phyloP scores from a whole-genome alignment of 2,888 invertebrate species.

The Amphipoea lucens region DNA sequence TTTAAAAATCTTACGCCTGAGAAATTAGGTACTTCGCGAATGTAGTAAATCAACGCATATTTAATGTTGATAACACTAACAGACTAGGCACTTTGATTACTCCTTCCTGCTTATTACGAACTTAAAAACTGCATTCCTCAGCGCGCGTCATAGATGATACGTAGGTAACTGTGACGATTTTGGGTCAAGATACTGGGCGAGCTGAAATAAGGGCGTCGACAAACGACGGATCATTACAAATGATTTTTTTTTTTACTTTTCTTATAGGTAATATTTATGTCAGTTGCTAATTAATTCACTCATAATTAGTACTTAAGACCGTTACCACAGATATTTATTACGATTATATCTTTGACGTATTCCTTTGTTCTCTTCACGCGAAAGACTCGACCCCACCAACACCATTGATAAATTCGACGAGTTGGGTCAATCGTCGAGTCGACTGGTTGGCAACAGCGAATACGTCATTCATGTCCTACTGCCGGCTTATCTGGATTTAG shows the following conservation, averaged over 20 bases:
- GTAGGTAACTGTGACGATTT: constrained; percentile 37
- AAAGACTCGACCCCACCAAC: constrained; percentile 29
- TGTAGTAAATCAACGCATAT: neutral
- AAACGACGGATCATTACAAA: constrained; percentile 20
- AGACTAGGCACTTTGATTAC: neutral
- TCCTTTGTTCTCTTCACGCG: constrained; percentile 53
- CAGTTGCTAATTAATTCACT: neutral
- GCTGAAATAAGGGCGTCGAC: constrained; percentile 44
- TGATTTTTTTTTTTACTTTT: neutral
- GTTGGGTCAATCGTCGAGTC: constrained; percentile 45
- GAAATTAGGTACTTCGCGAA: neutral
- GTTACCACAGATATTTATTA: neutral
- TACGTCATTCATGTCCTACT: constrained; percentile 57
- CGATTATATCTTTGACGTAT: constrained; percentile 1
- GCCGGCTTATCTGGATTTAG: constrained; percentile 41
- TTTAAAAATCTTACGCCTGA: constrained; percentile 25
- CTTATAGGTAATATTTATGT: too few species aligned
- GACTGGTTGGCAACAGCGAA: constrained; percentile 43
- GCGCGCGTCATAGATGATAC: constrained; percentile 23
- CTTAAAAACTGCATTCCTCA: constrained; percentile 23
- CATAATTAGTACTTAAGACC: neutral
- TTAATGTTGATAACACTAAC: neutral
- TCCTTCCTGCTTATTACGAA: neutral
- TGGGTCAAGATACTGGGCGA: constrained; percentile 43
- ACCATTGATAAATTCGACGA: constrained; percentile 57